Percentiles rank a stretch among this genome's conserved stretches.
Conservation (phyloP, 2,888 invertebrate genomes). For the Xanthia icteritia region DNA sequence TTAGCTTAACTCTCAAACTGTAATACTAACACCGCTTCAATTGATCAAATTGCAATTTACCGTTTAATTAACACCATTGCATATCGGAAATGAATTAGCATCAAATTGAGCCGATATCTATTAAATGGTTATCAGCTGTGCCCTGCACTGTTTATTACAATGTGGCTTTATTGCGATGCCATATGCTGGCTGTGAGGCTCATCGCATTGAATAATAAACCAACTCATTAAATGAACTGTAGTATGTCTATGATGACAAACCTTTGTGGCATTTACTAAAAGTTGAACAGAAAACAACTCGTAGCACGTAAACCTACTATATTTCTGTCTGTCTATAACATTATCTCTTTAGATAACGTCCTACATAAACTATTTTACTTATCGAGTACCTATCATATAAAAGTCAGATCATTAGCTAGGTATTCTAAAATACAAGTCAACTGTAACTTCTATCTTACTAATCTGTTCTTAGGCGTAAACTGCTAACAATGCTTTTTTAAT, state of each 20-base stretch:
- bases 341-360: too few species aligned
- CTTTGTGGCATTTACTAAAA: background rate
- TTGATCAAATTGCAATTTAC: conserved; percentile 44
- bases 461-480: background rate
- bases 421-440: background rate
- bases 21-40: conserved; percentile 14
- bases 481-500: background rate
- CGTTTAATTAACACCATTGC: conserved; percentile 52
- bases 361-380: too few species aligned
- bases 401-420: background rate
- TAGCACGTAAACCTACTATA: background rate
- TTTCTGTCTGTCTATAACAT: too few species aligned
- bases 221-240: background rate
- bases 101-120: conserved; percentile 48
- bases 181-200: conserved; percentile 1
- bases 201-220: background rate
- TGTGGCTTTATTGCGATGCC: conserved; percentile 22
- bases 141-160: conserved; percentile 36
- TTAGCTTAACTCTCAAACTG: conserved; percentile 21
- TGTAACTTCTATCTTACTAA: background rate
- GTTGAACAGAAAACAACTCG: background rate
- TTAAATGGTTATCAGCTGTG: conserved; percentile 48
- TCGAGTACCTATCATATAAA: too few species aligned
- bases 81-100: conserved; percentile 57
- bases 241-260: background rate